phyloP scores from a whole-genome alignment of 2,113 vertebrate species.

The Setophaga petechia region DNA sequence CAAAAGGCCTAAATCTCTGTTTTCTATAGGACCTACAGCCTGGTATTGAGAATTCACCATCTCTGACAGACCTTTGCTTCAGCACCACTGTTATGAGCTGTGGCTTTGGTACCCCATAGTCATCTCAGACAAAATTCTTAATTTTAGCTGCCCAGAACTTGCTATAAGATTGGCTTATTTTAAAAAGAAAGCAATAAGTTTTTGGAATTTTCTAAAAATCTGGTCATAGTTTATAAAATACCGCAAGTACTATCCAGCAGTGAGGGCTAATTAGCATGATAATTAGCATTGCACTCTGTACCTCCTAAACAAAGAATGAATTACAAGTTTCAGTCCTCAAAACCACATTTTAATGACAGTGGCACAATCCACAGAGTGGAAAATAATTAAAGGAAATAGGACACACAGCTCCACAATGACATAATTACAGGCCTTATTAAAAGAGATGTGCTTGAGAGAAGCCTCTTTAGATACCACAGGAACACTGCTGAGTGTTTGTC shows the following conservation, averaged over 20 bases:
- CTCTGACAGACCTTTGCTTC: background rate
- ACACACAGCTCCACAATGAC: background rate
- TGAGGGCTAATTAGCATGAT: background rate
- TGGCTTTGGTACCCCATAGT: background rate
- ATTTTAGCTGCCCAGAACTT: background rate
- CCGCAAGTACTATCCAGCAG: background rate
- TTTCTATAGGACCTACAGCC: background rate
- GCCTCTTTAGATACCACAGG: background rate
- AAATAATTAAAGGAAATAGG: background rate
- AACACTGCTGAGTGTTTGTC: background rate
- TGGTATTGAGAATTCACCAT: background rate
- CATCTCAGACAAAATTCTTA: background rate
- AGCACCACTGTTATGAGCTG: background rate
- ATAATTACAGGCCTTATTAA: background rate
- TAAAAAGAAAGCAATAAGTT: background rate
- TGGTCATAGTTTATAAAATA: background rate
- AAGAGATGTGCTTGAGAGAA: background rate
- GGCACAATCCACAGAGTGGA: background rate
- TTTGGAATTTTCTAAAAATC: background rate
- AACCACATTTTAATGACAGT: background rate
- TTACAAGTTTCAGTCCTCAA: background rate
- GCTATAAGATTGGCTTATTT: background rate
- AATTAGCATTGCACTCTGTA: background rate
- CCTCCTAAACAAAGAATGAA: background rate
- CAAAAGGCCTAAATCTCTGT: background rate